Percentiles rank a stretch among this genome's conserved stretches.
Evolutionary conservation across 30 jellyfish, hydroid and myxozoan species (phyloP).

Genomic region (Hydractinia echinata): DNA sequence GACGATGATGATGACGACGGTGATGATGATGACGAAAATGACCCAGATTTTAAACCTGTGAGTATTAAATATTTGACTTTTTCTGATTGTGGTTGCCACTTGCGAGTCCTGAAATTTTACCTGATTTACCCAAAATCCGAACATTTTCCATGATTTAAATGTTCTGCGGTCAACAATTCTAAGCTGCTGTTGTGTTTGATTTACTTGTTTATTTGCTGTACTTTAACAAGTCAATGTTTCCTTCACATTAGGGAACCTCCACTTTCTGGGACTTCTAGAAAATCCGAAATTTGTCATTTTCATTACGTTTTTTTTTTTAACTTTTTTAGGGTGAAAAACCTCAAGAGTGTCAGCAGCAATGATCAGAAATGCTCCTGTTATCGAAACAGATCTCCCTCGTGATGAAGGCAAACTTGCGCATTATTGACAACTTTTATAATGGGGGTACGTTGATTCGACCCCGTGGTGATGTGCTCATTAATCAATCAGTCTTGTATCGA

Average conservation of each 20-base stretch:
- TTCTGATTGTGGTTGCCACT: background rate
- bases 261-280: background rate
- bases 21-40: conserved; percentile 79
- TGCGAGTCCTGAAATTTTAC: background rate
- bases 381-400: background rate
- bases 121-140: background rate
- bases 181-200: no score
- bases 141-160: background rate
- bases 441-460: no score
- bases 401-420: background rate
- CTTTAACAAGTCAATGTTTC: background rate
- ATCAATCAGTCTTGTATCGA: no score
- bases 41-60: conserved; percentile 72
- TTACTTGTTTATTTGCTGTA: background rate
- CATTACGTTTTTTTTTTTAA: background rate
- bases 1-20: conserved; percentile 69
- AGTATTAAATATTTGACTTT: background rate
- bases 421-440: background rate
- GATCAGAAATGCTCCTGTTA: background rate
- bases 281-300: background rate
- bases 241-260: background rate
- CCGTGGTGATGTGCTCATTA: no score
- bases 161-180: background rate
- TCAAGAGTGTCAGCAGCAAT: conserved; percentile 82
- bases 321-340: conserved; percentile 71